Evolutionary conservation across 1,140 invertebrate genomes (phyloP).

Genomic region (Metopolophium dirhodum): DNA sequence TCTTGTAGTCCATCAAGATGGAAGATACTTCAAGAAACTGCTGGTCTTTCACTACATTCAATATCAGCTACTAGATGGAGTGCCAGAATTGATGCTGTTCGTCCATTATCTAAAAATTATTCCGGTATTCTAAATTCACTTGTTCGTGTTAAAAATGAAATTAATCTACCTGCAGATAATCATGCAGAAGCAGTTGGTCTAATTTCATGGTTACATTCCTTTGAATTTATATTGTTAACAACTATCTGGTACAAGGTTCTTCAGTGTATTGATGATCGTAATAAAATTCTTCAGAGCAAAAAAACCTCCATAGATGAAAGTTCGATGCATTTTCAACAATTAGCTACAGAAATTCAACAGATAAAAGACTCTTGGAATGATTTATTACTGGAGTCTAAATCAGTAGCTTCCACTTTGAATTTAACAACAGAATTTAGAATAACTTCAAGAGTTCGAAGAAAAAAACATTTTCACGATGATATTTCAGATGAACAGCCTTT

Average conservation of each 20-base stretch:
- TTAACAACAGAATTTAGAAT: neutral
- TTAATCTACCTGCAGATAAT: neutral
- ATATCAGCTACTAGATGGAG: conserved; percentile 25
- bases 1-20: neutral
- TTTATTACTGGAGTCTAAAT: conserved; percentile 1
- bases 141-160: conserved; percentile 7
- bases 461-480: conserved; percentile 9
- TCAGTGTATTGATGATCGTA: neutral
- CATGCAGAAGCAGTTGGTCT: neutral
- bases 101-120: neutral
- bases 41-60: neutral
- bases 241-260: conserved; percentile 7
- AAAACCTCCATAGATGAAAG: neutral
- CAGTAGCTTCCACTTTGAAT: conserved; percentile 12
- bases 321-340: conserved; percentile 8
- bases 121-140: conserved; percentile 1
- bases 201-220: neutral
- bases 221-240: conserved; percentile 19
- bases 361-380: neutral
- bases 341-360: conserved; percentile 7
- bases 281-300: conserved; percentile 13
- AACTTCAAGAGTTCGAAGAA: conserved; percentile 13
- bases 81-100: conserved; percentile 3
- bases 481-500: neutral
- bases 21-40: conserved; percentile 2